Base-by-base conservation (phyloP, 1,140 invertebrate species). In the Drosophila hydei region DNA sequence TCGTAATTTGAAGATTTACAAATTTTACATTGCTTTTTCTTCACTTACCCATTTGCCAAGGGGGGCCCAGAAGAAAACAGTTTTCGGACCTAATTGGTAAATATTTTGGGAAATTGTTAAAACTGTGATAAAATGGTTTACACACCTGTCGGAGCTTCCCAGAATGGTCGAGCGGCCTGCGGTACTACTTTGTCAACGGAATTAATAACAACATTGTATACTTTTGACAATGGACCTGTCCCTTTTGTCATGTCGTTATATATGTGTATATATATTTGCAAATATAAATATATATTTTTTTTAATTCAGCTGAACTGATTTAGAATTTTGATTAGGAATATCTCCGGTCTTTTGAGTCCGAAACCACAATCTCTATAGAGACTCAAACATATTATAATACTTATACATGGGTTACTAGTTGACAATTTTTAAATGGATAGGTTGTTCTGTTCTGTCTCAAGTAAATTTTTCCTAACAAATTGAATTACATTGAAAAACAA, bases 1-100 rank as follows among this genome's bases (percentile, higher is more conserved):
- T n/a, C n/a, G 21, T 9, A 11, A 11, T 0, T 27, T 7, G 25
- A 23, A 14, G 4, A 11, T 7, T 38, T 19, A 33, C 4, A n/a
- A 3, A 19, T 6, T 8, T 11, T 16, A 7, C n/a, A n/a, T n/a
- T 33, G 30, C 12, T 33, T 33, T 1, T 11, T 4, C 16, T 14
- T n/a, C 2, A 8, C 67, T 67, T 42, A 81, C 81, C 83, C 81
- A 87, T 40, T 87, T 87, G 6, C 74, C 76, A 0, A 75, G 1
- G 0, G 81, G 83, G 0, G 52, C 83, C 81, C 81, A 87, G 19
- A 87, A 87, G 47, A 87, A 87, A 4, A 87, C 77, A 0, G 77
- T 87, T 11, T 55, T 69, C 0, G 81, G 81, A 4, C 81, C 79
- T 84, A 25, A 60, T 21, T 21, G 9, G 1, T 16, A 0, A 4